Evolutionary conservation across 2,113 vertebrate species (phyloP), one percentile per base, ranked within the genome.

Genomic region (Barbus barbus): DNA sequence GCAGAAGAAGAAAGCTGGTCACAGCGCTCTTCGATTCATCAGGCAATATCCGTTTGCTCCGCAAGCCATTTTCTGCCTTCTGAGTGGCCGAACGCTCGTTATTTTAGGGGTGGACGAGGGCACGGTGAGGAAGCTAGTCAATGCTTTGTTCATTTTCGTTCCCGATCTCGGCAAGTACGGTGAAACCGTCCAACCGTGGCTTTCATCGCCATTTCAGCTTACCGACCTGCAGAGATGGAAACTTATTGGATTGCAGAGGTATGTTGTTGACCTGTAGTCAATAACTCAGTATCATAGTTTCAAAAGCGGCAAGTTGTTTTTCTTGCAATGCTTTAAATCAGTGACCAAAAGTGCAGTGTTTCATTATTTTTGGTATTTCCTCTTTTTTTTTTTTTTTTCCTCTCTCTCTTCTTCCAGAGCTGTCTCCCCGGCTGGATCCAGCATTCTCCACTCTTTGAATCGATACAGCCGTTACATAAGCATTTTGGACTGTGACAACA

Each of bases 201-300:
- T 96, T 75, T 95, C 96, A 0, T 93, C 95, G 6, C 93, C 98
- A 16, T 94, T 98, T 93, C 96, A 96, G 71, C 88, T 99, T 1
- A 94, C 93, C 3, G 97, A 99, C 93, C 96, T 99, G 89, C 96
- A 98, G 91, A 96, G 95, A 90, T 99, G 97, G 97, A 99, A 99
- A 91, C 96, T 99, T 86, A 96, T 99, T 11, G 98, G 98, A 56
- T 90, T 99, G 81, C 97, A 99, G 90, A 98, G 98, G 98, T 99
- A 96, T 91, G 85, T 56, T 2, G 20, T 0, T 36, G 38, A 48
- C 18, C 3, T 61, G 0, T 60, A 77, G 72, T 75, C 44, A 56
- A 38, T 78, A 33, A 38, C 22, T 76, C 4, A 0, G 2, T 69
- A n/a, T 69, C 20, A 26, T 61, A 36, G 11, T 56, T 31, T 31